A percentile compares a stretch with the other conserved stretches of the same genome.
These are phyloP conservation scores for Neostethus bicornis DNA, from an alignment of 2,797 vertebrate genomes.

Conservation along the genomic window DNA sequence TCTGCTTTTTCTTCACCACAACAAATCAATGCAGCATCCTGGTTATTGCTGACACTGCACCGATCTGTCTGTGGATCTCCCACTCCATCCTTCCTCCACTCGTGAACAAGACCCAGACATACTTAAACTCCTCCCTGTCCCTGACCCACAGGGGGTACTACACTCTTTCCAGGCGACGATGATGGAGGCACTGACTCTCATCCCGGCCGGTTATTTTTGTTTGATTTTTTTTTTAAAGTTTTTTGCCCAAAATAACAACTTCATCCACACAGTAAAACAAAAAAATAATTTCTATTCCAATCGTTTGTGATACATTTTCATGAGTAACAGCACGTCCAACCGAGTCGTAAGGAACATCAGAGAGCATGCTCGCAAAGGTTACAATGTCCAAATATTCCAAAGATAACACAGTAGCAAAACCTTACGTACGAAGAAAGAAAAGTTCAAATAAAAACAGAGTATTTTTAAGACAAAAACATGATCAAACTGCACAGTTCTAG, in stretches of 20 bases:
- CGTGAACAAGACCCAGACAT: no score
- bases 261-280: conserved; percentile 55
- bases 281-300: conserved; percentile 74
- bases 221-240: no score
- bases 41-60: no score
- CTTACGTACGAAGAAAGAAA: conserved; percentile 80
- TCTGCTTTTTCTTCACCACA: no score
- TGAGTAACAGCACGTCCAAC: conserved; percentile 73
- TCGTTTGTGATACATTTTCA: conserved; percentile 73
- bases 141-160: no score
- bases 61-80: no score
- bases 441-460: conserved; percentile 76
- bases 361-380: conserved; percentile 83
- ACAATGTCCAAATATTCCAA: conserved; percentile 80
- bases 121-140: no score
- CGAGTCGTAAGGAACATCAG: conserved; percentile 70
- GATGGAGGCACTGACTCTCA: no score
- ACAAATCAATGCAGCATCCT: no score
- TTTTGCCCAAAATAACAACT: conserved; percentile 37
- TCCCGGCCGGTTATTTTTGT: no score
- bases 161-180: no score
- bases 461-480: conserved; percentile 75
- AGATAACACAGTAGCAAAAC: conserved; percentile 84
- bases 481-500: conserved; percentile 73
- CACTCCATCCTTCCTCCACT: no score